A percentile compares a stretch with the other conserved stretches of the same genome.
phyloP scores from a whole-genome alignment of 2,797 vertebrate genomes.

The Champsocephalus gunnari region DNA sequence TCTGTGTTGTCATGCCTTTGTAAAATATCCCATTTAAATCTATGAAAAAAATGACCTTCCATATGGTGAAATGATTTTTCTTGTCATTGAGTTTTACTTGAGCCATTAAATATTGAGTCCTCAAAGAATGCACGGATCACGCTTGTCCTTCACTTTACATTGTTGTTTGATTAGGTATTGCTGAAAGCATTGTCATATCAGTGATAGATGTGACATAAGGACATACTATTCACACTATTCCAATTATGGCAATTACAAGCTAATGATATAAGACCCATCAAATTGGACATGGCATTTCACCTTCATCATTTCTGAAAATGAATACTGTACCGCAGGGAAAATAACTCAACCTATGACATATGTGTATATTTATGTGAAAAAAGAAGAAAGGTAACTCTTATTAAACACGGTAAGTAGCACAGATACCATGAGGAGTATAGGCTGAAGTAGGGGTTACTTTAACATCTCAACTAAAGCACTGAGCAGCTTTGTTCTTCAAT shows the following conservation, averaged over 20 bases:
- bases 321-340: conserved; percentile 16
- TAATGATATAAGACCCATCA: conserved; percentile 44
- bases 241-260: conserved; percentile 55
- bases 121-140: conserved; percentile 69
- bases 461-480: not conserved
- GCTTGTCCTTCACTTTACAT: conserved; percentile 56
- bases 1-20: conserved; percentile 91
- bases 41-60: conserved; percentile 84
- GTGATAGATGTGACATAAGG: conserved; percentile 33
- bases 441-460: not conserved
- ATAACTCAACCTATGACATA: conserved; percentile 26
- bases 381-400: not conserved
- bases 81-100: conserved; percentile 89
- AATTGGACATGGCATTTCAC: conserved; percentile 43
- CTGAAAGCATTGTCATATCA: conserved; percentile 25
- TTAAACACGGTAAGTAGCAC: not conserved
- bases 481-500: fast-evolving
- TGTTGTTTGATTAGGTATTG: conserved; percentile 29
- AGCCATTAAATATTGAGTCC: conserved; percentile 89
- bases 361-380: conserved; percentile 16
- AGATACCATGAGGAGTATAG: not conserved
- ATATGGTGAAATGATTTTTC: conserved; percentile 87
- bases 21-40: conserved; percentile 89
- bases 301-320: conserved; percentile 39
- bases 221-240: conserved; percentile 30